Percentiles rank a stretch among this genome's conserved stretches.
Evolutionary conservation across 1,140 invertebrate genomes (phyloP).

Genomic region (Pogonomyrmex californicus): DNA sequence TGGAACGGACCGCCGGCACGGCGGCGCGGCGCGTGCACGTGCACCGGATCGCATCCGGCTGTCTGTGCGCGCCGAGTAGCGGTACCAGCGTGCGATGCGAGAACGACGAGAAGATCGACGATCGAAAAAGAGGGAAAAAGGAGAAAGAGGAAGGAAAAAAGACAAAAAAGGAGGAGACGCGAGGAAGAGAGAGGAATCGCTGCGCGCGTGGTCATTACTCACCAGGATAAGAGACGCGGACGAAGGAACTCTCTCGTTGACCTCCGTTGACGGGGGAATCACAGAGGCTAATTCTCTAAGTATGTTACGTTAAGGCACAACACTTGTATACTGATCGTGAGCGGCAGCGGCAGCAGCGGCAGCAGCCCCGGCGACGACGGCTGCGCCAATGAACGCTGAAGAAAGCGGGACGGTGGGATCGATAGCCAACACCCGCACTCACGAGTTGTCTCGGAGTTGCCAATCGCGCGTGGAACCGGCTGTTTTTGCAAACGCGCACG

Average conservation of each 20-base stretch:
- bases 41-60: conserved; percentile 40
- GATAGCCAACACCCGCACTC: conserved; percentile 70
- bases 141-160: background rate
- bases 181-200: background rate
- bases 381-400: conserved; percentile 68
- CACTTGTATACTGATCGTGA: conserved; percentile 61
- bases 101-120: background rate
- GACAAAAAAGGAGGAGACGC: background rate
- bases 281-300: conserved; percentile 40
- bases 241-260: conserved; percentile 1
- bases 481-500: conserved; percentile 37
- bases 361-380: conserved; percentile 6
- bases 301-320: conserved; percentile 61
- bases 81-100: conserved; percentile 2
- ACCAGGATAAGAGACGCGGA: background rate
- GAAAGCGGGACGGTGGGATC: conserved; percentile 71
- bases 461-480: conserved; percentile 52
- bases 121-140: background rate
- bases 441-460: conserved; percentile 38
- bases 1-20: conserved; percentile 72
- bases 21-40: conserved; percentile 65
- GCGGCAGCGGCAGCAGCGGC: background rate
- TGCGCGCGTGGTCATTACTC: background rate
- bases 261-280: conserved; percentile 17
- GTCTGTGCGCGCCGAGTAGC: conserved; percentile 6